A percentile compares a stretch with the other conserved stretches of the same genome.
These are phyloP conservation scores for Baccha elongata DNA, from an alignment of 2,888 invertebrate genomes.

Conservation along the genomic window DNA sequence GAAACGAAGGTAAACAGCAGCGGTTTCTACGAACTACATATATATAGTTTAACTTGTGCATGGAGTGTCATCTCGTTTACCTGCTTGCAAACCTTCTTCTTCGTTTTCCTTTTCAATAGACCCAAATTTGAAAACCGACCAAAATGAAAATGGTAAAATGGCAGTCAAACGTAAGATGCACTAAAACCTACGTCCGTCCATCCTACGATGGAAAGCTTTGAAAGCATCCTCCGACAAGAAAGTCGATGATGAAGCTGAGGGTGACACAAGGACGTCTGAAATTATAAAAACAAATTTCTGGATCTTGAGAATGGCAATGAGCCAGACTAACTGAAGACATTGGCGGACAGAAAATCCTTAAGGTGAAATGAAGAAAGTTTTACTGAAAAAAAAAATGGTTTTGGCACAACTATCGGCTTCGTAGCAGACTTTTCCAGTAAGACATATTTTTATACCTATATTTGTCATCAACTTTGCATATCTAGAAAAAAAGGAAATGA, in stretches of 20 bases:
- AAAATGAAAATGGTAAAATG: conserved; percentile 39
- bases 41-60: too few relatives aligned
- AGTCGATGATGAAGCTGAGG: not conserved
- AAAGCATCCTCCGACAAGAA: not conserved
- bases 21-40: conserved; percentile 35
- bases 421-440: conserved; percentile 27
- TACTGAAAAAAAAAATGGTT: conserved; percentile 31
- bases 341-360: conserved; percentile 44
- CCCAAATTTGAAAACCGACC: conserved; percentile 27
- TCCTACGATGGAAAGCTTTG: not conserved
- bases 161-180: conserved; percentile 49
- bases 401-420: conserved; percentile 48
- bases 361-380: conserved; percentile 35
- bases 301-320: conserved; percentile 54
- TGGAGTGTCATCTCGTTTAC: too few relatives aligned
- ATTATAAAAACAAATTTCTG: conserved; percentile 32
- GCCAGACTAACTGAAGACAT: conserved; percentile 57
- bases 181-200: not conserved
- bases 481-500: not conserved
- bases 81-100: conserved; percentile 36
- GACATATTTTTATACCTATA: conserved; percentile 8
- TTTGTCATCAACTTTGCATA: conserved; percentile 26
- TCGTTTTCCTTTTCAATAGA: conserved; percentile 34
- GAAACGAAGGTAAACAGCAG: conserved; percentile 17
- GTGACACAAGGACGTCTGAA: not conserved